Evolutionary conservation across 35 echinoderm and acorn worm species (phyloP).

Genomic region (Apostichopus parvimensis): DNA sequence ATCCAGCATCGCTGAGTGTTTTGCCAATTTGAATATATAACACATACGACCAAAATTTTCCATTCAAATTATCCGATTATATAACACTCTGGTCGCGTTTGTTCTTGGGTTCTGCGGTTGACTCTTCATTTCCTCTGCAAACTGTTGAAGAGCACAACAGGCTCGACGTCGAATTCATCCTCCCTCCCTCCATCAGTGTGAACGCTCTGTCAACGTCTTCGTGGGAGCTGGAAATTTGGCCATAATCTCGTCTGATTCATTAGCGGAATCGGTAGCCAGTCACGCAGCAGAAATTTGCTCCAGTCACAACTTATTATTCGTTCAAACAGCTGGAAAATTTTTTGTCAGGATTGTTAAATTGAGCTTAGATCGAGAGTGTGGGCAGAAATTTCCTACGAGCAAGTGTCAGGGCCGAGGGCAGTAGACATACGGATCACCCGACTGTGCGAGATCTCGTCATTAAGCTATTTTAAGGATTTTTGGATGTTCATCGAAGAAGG

Average conservation of each 20-base stretch:
- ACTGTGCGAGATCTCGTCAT: too few relatives aligned
- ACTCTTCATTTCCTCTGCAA: neutral
- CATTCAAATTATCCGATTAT: too few relatives aligned
- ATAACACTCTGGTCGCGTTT: too few relatives aligned
- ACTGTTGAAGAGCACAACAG: conserved; percentile 20
- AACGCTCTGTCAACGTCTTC: neutral
- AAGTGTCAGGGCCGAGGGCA: neutral
- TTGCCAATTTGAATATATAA: too few relatives aligned
- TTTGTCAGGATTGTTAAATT: conserved; percentile 49
- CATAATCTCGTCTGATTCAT: conserved; percentile 19
- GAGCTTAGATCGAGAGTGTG: neutral
- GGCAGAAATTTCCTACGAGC: neutral
- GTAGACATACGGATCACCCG: neutral
- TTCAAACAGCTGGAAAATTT: conserved; percentile 49
- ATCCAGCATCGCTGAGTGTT: too few relatives aligned
- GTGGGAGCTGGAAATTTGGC: neutral
- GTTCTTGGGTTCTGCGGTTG: neutral
- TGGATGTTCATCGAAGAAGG: too few relatives aligned
- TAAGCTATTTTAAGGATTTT: too few relatives aligned
- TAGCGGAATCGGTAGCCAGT: conserved; percentile 1
- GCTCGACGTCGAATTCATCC: neutral
- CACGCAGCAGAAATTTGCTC: conserved; percentile 34
- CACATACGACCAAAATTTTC: too few relatives aligned
- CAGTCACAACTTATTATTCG: conserved; percentile 47
- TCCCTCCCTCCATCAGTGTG: neutral